Base-by-base conservation (phyloP, 1,140 invertebrate genomes). In the Stenopsyche tienmushanensis region DNA sequence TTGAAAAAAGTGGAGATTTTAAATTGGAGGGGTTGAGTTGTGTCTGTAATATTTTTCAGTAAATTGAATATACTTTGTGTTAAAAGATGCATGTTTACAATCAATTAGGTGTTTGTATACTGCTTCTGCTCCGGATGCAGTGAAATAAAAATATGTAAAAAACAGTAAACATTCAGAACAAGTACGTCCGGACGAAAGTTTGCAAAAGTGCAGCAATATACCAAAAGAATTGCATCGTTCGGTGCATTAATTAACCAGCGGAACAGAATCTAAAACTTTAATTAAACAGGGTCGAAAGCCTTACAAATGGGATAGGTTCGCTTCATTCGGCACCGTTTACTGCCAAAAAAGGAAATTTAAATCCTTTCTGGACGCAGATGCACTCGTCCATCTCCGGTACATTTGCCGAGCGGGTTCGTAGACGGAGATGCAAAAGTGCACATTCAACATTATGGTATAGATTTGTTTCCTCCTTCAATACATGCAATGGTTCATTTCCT, bases 181-280 rank as follows among this genome's bases (percentile, higher is more conserved):
- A n/a, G n/a, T n/a, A n/a, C n/a, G n/a, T n/a, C n/a, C n/a, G 9
- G 23, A 50, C 21, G 23, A 50, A 50, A 3, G 47, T 20, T 5
- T 1, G 17, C 29, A 42, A 41, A 57, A 29, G 29, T 17, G n/a
- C 24, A 54, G 39, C 23, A 54, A 57, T 57, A 57, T 42, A 57
- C 54, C 26, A 57, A 29, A 57, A 57, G 34, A 29, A 57, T 42
- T 39, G 54, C 54, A 57, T 57, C 54, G 42, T 57, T 29, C 54
- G 29, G 39, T 42, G 54, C 54, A 57, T 57, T 57, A 57, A 57
- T 57, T 57, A 57, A 57, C 54, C 23, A n/a, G 34, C 54, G 26
- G n/a, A 24, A 41, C 2, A 21, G 39, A 39, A 57, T 42, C 29
- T 39, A 34, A 57, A 57, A 57, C 54, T 57, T 57, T 57, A 57